A percentile compares a stretch with the other conserved stretches of the same genome.
phyloP scores from a whole-genome alignment of 2,797 vertebrate species.

The Rhinogobio ventralis region DNA sequence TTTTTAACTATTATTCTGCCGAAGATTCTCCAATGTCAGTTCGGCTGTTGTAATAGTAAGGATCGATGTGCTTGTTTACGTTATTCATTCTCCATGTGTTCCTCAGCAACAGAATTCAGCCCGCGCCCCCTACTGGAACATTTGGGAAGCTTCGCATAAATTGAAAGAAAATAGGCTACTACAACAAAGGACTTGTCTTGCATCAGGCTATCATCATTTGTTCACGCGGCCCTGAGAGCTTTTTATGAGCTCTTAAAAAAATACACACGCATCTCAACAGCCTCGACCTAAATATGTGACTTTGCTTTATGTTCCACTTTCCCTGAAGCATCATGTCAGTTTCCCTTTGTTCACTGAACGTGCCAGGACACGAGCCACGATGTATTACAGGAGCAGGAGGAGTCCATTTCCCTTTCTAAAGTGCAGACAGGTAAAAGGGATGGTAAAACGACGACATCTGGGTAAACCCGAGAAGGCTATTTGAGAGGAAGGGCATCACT shows the following conservation, averaged over 20 bases:
- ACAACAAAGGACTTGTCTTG: conserved; percentile 57
- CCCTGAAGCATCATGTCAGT: conserved; percentile 25
- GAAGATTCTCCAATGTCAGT: background rate
- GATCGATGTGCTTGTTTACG: conserved; percentile 34
- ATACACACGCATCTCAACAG: conserved; percentile 3
- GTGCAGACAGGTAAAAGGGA: conserved; percentile 49
- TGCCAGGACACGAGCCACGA: conserved; percentile 37
- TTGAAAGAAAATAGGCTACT: conserved; percentile 52
- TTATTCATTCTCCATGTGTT: conserved; percentile 33
- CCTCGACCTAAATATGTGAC: background rate
- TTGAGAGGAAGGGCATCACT: conserved; percentile 37
- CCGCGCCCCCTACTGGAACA: conserved; percentile 39
- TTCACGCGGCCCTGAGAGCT: conserved; percentile 4
- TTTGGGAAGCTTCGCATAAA: background rate
- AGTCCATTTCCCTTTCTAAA: conserved; percentile 29
- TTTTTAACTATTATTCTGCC: no score
- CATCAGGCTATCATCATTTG: conserved; percentile 52
- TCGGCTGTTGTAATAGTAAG: background rate
- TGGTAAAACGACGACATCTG: conserved; percentile 21
- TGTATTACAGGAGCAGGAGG: conserved; percentile 5
- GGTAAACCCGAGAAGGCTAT: conserved; percentile 7
- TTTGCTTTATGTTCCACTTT: conserved; percentile 38
- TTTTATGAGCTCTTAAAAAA: conserved; percentile 5
- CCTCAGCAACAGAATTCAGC: conserved; percentile 14
- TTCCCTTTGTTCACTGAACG: conserved; percentile 48